Percentiles rank a stretch among this genome's conserved stretches.
These are phyloP conservation scores for Kryptolebias ocellatus DNA, from an alignment of 2,797 vertebrate species.

Conservation along the genomic window DNA sequence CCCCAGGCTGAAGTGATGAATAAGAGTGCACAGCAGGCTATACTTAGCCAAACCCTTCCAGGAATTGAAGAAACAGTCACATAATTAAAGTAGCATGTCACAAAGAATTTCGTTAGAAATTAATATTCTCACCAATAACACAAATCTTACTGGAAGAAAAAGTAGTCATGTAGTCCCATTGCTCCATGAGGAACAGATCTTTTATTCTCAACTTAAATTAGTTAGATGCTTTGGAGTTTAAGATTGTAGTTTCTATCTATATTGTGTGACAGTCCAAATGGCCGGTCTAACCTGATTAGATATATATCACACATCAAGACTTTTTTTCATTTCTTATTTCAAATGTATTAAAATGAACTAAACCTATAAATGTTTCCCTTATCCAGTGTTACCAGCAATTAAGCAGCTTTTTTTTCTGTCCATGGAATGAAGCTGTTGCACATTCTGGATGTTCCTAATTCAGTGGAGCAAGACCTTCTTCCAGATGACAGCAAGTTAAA, in stretches of 20 bases:
- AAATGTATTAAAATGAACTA: too few relatives aligned
- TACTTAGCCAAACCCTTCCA: constrained; percentile 22
- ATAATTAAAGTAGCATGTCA: constrained; percentile 15
- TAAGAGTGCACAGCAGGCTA: constrained; percentile 10
- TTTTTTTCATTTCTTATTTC: too few relatives aligned
- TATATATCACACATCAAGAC: too few relatives aligned
- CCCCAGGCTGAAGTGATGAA: constrained; percentile 23
- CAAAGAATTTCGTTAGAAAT: constrained; percentile 3
- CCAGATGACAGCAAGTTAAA: not conserved
- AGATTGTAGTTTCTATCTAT: too few relatives aligned
- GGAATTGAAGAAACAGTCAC: constrained; percentile 10
- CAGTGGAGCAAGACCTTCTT: not conserved
- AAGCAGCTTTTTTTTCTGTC: too few relatives aligned
- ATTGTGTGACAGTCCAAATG: too few relatives aligned
- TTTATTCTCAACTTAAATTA: not conserved
- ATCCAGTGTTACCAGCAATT: too few relatives aligned
- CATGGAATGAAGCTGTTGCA: not conserved
- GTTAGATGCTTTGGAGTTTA: not conserved
- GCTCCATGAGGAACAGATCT: not conserved
- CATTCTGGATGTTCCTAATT: not conserved
- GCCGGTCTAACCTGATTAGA: too few relatives aligned
- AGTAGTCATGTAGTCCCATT: not conserved
- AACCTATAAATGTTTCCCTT: too few relatives aligned
- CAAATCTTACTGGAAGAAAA: not conserved
- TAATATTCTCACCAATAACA: constrained; percentile 5